phyloP scores from a whole-genome alignment of 2,797 vertebrate genomes.

The Lindbergichthys nudifrons region DNA sequence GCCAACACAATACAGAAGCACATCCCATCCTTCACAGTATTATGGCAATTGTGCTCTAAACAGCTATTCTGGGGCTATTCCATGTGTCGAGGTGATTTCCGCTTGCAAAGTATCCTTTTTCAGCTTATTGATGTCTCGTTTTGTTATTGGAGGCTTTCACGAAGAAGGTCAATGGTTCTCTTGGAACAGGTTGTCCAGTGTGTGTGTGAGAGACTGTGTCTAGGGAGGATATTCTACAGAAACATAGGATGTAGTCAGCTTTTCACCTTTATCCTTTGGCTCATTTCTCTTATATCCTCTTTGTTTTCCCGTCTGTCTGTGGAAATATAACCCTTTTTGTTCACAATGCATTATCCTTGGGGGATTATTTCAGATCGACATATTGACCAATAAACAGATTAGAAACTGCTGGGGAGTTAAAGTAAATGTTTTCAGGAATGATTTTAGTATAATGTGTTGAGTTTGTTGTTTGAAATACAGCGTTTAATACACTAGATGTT shows the following conservation, averaged over 20 bases:
- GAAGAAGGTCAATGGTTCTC: slow-evolving; percentile 73
- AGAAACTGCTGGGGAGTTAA: background rate
- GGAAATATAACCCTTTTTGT: slow-evolving; percentile 55
- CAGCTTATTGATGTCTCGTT: slow-evolving; percentile 82
- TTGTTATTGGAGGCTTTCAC: slow-evolving; percentile 78
- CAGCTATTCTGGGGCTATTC: slow-evolving; percentile 69
- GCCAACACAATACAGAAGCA: slow-evolving; percentile 75
- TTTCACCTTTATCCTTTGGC: slow-evolving; percentile 63
- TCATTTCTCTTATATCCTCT: slow-evolving; percentile 57
- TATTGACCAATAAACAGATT: background rate
- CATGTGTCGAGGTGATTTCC: slow-evolving; percentile 78
- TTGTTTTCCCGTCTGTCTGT: slow-evolving; percentile 57
- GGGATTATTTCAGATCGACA: slow-evolving; percentile 30
- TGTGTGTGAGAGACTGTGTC: slow-evolving; percentile 39
- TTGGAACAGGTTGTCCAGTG: slow-evolving; percentile 70
- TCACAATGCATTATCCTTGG: slow-evolving; percentile 22
- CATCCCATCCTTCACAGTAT: slow-evolving; percentile 70
- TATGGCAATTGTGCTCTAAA: slow-evolving; percentile 68
- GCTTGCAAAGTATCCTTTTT: slow-evolving; percentile 76
- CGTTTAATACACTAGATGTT: background rate
- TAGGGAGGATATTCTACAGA: slow-evolving; percentile 63
- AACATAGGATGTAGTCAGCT: slow-evolving; percentile 59
- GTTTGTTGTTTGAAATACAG: background rate
- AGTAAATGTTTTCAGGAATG: background rate
- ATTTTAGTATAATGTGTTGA: background rate